Evolutionary conservation across 2,797 vertebrate species (phyloP).

Genomic region (Halcyon smyrnensis): DNA sequence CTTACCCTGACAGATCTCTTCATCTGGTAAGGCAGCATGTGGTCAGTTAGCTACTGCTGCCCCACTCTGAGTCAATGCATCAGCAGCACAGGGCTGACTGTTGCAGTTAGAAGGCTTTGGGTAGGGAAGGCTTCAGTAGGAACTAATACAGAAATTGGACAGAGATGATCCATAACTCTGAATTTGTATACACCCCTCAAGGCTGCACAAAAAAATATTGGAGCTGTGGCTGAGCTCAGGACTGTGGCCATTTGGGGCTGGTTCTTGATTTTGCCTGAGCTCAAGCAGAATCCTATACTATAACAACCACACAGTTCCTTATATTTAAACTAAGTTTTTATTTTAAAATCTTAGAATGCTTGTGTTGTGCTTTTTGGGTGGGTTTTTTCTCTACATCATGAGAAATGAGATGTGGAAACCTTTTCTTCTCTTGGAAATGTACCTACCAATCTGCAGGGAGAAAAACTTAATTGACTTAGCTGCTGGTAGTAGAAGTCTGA

Average conservation of each 20-base stretch:
- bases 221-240: neutral
- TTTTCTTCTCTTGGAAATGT: neutral
- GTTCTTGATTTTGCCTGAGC: neutral
- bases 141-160: neutral
- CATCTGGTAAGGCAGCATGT: neutral
- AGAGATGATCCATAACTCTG: neutral
- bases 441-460: neutral
- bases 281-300: neutral
- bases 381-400: neutral
- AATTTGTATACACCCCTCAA: neutral
- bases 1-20: neutral
- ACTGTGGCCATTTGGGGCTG: neutral
- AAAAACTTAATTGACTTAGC: neutral
- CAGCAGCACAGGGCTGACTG: too few relatives aligned
- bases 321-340: neutral
- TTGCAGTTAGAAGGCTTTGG: neutral
- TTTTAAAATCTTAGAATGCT: neutral
- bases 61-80: fast-evolving
- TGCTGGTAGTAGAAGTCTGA: neutral
- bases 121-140: neutral
- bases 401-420: neutral
- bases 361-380: neutral
- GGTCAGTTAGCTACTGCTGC: neutral
- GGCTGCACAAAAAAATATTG: neutral
- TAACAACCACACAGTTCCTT: neutral